Evolutionary conservation across 2,888 invertebrate genomes (phyloP).

Genomic region (Limnephilus rhombicus): DNA sequence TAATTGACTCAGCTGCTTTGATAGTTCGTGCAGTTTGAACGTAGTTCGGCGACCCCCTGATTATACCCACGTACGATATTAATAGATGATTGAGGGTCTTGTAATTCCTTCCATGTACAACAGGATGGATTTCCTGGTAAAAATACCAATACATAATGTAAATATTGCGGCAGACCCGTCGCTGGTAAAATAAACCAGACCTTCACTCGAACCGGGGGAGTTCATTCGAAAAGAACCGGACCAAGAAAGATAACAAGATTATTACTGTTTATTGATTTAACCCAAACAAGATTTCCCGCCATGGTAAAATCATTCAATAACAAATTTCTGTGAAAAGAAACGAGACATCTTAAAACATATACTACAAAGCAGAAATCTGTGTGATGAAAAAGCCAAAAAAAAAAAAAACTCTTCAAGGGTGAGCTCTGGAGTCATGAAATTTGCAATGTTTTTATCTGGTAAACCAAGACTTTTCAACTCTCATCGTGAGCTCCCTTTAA

Average conservation of each 20-base stretch:
- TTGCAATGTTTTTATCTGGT: neutral
- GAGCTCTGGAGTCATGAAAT: neutral
- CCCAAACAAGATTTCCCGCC: neutral
- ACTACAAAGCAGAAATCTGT: neutral
- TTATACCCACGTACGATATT: neutral
- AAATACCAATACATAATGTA: constrained; percentile 6
- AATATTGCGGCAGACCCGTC: constrained; percentile 28
- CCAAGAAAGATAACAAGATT: neutral
- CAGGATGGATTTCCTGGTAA: constrained; percentile 26
- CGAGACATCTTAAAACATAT: neutral
- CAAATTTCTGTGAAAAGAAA: neutral
- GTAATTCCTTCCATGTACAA: neutral
- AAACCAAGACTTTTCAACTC: neutral
- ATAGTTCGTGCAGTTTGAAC: too few species aligned
- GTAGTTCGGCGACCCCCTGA: too few species aligned
- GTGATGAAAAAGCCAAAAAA: neutral
- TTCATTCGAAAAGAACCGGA: neutral
- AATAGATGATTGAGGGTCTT: neutral
- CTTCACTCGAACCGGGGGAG: neutral
- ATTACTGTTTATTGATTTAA: neutral
- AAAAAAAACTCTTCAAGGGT: neutral
- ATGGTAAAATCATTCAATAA: neutral
- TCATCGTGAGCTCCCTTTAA: neutral
- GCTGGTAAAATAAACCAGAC: constrained; percentile 36
- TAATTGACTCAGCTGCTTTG: too few species aligned